Evolutionary conservation across 2,113 vertebrate genomes (phyloP), one percentile per base, ranked within the genome.

Genomic region (Callipepla squamata): DNA sequence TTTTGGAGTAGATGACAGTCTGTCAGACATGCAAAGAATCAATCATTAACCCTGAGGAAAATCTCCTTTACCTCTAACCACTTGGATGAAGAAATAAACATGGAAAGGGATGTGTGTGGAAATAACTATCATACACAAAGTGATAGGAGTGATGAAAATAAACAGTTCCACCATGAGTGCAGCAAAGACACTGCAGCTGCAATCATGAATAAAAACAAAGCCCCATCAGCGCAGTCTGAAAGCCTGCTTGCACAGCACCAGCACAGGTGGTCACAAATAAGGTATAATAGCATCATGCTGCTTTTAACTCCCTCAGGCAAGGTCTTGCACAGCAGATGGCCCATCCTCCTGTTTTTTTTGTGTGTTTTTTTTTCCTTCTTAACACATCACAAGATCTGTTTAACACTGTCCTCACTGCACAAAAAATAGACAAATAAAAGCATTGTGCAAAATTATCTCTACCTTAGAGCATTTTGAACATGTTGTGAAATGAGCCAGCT

Each of bases 121-220:
- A 21, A 58, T 45, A 55, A 48, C 16, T 40, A 3, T 62, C 32
- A 42, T 0, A 0, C 63, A 74, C 53, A 67, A 82, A 55, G 21
- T 2, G 4, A 42, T 40, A 45, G 26, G 30, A 80, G 68, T 6
- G 17, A 77, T 30, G 30, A 68, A 89, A 95, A 78, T 48, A 80
- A 72, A 75, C 67, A 62, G 55, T 66, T 85, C 82, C 51, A 45
- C 50, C 50, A 22, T 6, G 2, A 67, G 38, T 1, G 0, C 26
- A 51, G 51, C 11, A 65, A 85, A 85, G 84, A 79, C 50, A 51
- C 42, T 47, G 69, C 50, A 73, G 72, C 87, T 91, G 85, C 59
- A 57, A 10, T 21, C 59, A 61, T 34, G 73, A 87, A 89, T 67
- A 90, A 79, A 94, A 85, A 63, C 55, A 94, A 92, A 88, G 48